These are phyloP conservation scores for Lerista edwardsae DNA, from an alignment of 2,797 vertebrate species.

Conservation along the genomic window DNA sequence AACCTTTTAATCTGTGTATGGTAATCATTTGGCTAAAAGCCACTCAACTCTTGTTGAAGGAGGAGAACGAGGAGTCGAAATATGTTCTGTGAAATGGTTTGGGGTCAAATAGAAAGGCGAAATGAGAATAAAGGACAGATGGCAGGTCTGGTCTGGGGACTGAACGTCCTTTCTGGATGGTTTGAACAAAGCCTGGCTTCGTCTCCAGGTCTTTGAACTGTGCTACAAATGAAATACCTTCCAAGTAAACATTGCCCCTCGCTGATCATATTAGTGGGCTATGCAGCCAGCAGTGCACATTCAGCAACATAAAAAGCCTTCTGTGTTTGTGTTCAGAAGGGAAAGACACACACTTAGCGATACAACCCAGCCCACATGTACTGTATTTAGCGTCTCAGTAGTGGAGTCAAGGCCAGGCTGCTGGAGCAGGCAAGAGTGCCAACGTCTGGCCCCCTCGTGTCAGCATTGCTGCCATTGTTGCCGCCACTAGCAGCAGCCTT, in stretches of 20 bases:
- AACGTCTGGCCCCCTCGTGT: no score
- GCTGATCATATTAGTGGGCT: background rate
- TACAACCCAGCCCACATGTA: background rate
- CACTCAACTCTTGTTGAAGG: background rate
- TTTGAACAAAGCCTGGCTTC: conserved; percentile 24
- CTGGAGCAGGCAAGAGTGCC: no score
- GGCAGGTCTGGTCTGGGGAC: background rate
- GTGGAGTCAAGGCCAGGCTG: background rate
- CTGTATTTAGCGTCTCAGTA: no score
- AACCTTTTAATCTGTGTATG: background rate
- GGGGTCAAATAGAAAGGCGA: background rate
- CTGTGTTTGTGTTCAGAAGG: no score
- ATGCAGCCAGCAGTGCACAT: background rate
- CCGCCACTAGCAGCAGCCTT: no score
- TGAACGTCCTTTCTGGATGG: background rate
- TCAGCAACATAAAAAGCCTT: background rate
- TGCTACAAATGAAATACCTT: background rate
- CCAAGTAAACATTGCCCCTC: background rate
- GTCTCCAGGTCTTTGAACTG: background rate
- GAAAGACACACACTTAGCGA: background rate
- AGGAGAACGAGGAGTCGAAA: background rate
- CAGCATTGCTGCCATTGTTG: no score
- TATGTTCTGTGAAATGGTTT: background rate
- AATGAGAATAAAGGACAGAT: conserved; percentile 28
- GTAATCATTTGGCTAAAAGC: background rate